Conservation (phyloP, 1,140 invertebrate species). For the Drosophila insularis region DNA sequence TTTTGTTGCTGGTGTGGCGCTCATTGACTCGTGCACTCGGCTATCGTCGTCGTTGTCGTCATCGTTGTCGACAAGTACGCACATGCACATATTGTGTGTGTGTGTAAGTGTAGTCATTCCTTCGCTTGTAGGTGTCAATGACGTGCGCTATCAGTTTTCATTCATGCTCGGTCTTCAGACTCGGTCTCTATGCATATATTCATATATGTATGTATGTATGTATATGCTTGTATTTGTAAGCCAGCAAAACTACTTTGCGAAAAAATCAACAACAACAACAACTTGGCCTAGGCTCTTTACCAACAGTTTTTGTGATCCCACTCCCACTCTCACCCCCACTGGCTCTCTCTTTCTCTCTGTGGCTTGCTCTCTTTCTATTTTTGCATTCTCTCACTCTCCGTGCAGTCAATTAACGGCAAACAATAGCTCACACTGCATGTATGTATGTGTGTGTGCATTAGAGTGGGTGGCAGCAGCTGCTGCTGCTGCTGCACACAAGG, state of each 20-base stretch:
- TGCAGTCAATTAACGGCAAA: conserved; percentile 77
- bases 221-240: conserved; percentile 7
- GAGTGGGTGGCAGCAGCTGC: conserved; percentile 39
- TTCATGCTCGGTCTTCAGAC: conserved; percentile 53
- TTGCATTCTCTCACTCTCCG: conserved; percentile 38
- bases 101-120: conserved; percentile 20
- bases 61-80: background rate
- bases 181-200: background rate
- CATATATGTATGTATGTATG: too few species aligned
- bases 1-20: conserved; percentile 4
- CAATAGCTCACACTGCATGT: conserved; percentile 59
- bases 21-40: conserved; percentile 8
- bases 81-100: background rate
- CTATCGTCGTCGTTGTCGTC: conserved; percentile 5
- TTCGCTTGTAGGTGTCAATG: conserved; percentile 67
- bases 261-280: background rate
- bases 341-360: conserved; percentile 8
- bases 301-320: background rate
- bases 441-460: conserved; percentile 23
- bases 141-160: conserved; percentile 79
- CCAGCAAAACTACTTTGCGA: conserved; percentile 13
- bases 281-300: conserved; percentile 33
- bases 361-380: conserved; percentile 19
- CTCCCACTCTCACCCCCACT: conserved; percentile 19
- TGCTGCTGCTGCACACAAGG: conserved; percentile 30